Evolutionary conservation across 2,113 vertebrate species (phyloP).

Genomic region (Callipepla squamata): DNA sequence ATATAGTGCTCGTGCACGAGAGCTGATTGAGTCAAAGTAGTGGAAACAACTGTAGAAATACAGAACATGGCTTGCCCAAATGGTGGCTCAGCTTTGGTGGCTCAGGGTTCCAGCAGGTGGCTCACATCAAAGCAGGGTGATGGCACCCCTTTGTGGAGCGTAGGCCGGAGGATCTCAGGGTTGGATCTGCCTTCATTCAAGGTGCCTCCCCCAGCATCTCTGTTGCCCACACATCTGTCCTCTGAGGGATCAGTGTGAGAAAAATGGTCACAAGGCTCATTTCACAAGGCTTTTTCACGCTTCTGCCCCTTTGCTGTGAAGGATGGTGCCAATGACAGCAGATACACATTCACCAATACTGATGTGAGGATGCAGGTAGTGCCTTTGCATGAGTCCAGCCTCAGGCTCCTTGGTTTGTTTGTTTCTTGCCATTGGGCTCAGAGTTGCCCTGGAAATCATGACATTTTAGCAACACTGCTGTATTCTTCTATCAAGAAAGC

Average conservation of each 20-base stretch:
- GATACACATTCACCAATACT: background rate
- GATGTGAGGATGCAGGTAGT: fast-evolving
- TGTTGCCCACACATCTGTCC: fast-evolving
- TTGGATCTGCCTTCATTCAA: background rate
- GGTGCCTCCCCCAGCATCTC: fast-evolving
- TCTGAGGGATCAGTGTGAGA: background rate
- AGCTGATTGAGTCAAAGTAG: background rate
- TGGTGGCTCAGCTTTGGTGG: too few species aligned
- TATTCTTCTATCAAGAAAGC: background rate
- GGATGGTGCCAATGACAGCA: background rate
- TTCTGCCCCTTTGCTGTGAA: background rate
- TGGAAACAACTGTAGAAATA: background rate
- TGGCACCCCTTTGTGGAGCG: background rate
- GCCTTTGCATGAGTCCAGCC: background rate
- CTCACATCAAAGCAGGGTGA: background rate
- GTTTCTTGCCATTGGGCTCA: background rate
- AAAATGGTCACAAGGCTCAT: background rate
- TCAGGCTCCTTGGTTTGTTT: background rate
- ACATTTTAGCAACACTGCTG: fast-evolving
- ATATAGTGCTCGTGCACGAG: background rate
- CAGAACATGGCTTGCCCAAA: background rate
- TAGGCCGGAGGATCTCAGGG: background rate
- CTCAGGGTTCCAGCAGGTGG: fast-evolving
- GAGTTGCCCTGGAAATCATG: background rate
- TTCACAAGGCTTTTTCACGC: background rate